phyloP scores from a whole-genome alignment of 2,797 vertebrate genomes.

The Galaxias olidus region DNA sequence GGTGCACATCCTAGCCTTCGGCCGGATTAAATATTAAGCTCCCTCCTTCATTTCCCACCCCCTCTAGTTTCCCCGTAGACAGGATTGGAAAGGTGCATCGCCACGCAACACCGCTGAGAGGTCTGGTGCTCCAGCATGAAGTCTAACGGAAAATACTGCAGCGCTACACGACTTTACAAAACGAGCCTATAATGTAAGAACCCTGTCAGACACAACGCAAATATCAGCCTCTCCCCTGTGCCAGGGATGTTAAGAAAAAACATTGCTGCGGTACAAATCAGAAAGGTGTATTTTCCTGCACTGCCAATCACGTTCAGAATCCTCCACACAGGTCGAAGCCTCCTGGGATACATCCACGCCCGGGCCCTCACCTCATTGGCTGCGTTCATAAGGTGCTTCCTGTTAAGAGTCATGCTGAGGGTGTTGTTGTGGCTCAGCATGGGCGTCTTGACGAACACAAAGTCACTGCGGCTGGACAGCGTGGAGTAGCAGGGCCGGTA shows the following conservation, averaged over 20 bases:
- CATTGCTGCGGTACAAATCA: no score
- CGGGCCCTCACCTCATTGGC: slow-evolving; percentile 75
- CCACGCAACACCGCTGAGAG: neutral
- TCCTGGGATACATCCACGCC: slow-evolving; percentile 5
- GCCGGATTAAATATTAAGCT: slow-evolving; percentile 39
- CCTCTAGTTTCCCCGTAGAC: slow-evolving; percentile 14
- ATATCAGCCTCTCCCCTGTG: slow-evolving; percentile 1
- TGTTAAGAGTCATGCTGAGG: slow-evolving; percentile 81
- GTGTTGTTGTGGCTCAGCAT: slow-evolving; percentile 83
- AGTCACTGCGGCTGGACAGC: slow-evolving; percentile 87
- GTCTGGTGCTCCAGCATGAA: slow-evolving; percentile 7
- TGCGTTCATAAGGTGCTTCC: slow-evolving; percentile 82
- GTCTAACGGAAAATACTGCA: slow-evolving; percentile 24
- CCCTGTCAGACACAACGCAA: neutral
- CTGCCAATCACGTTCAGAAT: no score
- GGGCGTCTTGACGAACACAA: slow-evolving; percentile 91
- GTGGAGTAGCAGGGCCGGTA: slow-evolving; percentile 92
- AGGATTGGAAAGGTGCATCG: slow-evolving; percentile 16
- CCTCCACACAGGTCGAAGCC: slow-evolving; percentile 1
- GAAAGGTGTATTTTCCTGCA: no score
- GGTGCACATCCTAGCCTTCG: slow-evolving; percentile 26
- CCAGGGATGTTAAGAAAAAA: neutral
- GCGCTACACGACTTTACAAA: slow-evolving; percentile 12
- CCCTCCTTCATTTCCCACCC: slow-evolving; percentile 16
- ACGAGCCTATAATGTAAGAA: slow-evolving; percentile 11